Evolutionary conservation across 2,888 invertebrate genomes (phyloP), one percentile per base, ranked within the genome.

Genomic region (Crossocerus cetratus): DNA sequence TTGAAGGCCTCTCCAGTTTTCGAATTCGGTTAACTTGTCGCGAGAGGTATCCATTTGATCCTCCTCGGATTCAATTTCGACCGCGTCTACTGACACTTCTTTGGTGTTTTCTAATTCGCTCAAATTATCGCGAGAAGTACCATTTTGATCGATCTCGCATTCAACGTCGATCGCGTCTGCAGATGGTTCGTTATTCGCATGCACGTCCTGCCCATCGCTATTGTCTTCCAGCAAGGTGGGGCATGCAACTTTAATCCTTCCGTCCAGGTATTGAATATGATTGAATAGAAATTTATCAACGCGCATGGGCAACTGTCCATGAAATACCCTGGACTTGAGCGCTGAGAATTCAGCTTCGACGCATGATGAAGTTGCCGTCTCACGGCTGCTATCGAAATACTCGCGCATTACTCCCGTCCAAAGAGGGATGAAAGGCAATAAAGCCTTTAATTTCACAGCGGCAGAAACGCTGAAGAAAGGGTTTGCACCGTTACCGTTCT

Each of bases 341-440:
- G 73, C 70, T 0, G 14, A 42, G 63, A 81, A 77, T 20, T 77
- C 72, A 3, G 74, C 53, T 44, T 79, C 78, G 13, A 79, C 76
- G 11, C 77, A 75, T 20, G 76, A 74, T 32, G 78, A 76, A 20
- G 77, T 77, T 8, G 77, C 76, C 22, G 79, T 71, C 11, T 5
- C 54, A 21, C 43, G 18, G 23, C 72, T 61, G 21, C 20, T 56
- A 13, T 22, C 58, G 45, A 81, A 79, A 73, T 73, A 45, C 20
- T 1, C 57, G 44, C 72, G 69, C 79, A 77, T 79, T 18, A 79
- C 64, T 16, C 69, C 65, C 0, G 76, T 79, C 74, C 72, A 79
- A 20, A 81, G 63, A 13, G 72, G 74, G 3, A 80, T n/a, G 55
- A 59, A 65, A 4, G 69, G 71, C 2, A 78, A 16, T 14, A 76